phyloP scores from a whole-genome alignment of 2,888 invertebrate species.

The Drosophila macrospina region DNA sequence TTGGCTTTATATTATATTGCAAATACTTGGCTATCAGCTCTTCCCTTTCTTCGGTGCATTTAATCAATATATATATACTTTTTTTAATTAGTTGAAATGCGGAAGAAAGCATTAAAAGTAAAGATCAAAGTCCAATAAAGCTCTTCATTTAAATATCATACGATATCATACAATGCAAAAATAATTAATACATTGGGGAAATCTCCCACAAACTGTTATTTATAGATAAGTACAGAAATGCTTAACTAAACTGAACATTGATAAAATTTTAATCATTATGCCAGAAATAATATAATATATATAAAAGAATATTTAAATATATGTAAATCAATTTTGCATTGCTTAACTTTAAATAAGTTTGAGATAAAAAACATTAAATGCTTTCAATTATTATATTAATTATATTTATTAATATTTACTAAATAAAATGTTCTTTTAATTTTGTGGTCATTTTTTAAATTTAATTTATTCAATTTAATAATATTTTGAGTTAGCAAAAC shows the following conservation, averaged over 20 bases:
- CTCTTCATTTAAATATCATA: neutral
- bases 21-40: slow-evolving; percentile 21
- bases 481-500: too few species aligned
- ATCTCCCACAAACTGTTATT: neutral
- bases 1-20: slow-evolving; percentile 27
- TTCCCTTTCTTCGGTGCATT: slow-evolving; percentile 1
- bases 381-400: too few species aligned
- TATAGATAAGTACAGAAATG: neutral
- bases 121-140: slow-evolving; percentile 7
- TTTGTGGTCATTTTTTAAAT: too few species aligned
- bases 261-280: neutral
- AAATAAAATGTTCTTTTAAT: too few species aligned
- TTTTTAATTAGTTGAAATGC: slow-evolving; percentile 28
- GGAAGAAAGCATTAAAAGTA: neutral
- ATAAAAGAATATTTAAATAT: too few species aligned
- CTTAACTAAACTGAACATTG: neutral
- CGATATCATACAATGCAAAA: neutral
- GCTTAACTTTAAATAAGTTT: too few species aligned
- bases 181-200: neutral
- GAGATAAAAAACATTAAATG: too few species aligned
- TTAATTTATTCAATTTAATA: too few species aligned
- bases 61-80: slow-evolving; percentile 31
- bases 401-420: too few species aligned
- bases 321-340: too few species aligned
- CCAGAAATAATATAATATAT: too few species aligned